Base-by-base conservation (phyloP, 2,888 invertebrate genomes). In the Metalampra italica region DNA sequence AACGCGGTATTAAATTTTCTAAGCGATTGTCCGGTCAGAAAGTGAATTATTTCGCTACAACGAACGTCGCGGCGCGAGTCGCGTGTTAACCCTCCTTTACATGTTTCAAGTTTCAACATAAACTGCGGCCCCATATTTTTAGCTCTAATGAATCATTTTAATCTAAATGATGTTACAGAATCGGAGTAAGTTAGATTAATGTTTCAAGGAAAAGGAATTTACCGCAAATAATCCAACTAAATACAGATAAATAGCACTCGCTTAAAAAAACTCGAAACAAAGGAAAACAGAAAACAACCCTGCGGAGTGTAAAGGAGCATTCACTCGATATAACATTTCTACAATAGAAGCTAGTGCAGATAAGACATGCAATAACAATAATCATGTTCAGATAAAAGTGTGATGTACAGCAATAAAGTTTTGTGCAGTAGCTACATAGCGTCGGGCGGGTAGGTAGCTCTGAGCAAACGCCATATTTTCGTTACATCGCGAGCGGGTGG, bases 401-500 rank as follows among this genome's bases (percentile, higher is more conserved):
- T 56, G 57, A 62, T 57, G 60, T 57, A 59, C 52, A 54, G 56
- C 56, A 57, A 60, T 62, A 64, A 57, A 62, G 51, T 57, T 54
- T 55, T 54, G 52, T 48, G 50, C 47, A 43, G 40, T 52, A 55
- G 55, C 55, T 52, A 59, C 58, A 59, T 56, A 54, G n/a, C n/a
- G 43, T 51, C 50, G 46, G 53, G 42, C 47, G 51, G 46, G 56
- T 56, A 51, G 57, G 57, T 50, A 55, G 60, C 57, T 55, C 58
- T 54, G 60, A 63, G 66, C 65, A 68, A 73, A 66, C 65, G 71
- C 62, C 66, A 75, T 72, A 75, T 78, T 76, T 75, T 68, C 62
- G 60, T 63, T 61, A 71, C 61, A 64, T 63, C 66, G 65, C 60
- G 59, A 75, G 62, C 59, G 57, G 53, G 63, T 56, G 50, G 59